Conservation (phyloP, 30 jellyfish, hydroid and myxozoan species). For the Chrysaora quinquecirrha region DNA sequence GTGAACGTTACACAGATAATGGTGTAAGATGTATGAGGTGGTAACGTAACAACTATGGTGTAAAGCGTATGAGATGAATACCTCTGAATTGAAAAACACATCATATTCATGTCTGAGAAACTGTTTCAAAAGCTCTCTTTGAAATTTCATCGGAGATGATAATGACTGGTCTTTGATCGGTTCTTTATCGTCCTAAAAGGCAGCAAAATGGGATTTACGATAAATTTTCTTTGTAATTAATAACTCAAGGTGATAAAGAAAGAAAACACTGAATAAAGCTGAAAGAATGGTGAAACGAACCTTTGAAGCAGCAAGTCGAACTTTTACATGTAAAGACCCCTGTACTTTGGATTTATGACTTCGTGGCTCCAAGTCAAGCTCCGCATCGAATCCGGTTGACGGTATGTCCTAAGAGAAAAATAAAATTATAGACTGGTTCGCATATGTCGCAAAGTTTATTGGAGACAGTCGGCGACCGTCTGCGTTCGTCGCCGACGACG, state of each 20-base stretch:
- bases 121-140: slow-evolving; percentile 62
- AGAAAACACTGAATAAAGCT: too few species aligned
- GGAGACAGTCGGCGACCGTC: too few species aligned
- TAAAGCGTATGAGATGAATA: too few species aligned
- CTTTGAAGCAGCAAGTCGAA: slow-evolving; percentile 69
- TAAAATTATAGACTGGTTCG: too few species aligned
- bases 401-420: slow-evolving; percentile 91
- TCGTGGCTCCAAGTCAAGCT: slow-evolving; percentile 74
- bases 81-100: slow-evolving; percentile 56
- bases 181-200: slow-evolving; percentile 48
- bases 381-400: slow-evolving; percentile 70
- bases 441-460: too few species aligned
- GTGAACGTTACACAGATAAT: too few species aligned
- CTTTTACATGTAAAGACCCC: slow-evolving; percentile 68
- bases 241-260: too few species aligned
- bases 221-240: too few species aligned
- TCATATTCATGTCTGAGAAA: slow-evolving; percentile 75
- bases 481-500: too few species aligned
- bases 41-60: background rate
- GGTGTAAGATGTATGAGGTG: too few species aligned
- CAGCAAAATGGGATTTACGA: too few species aligned
- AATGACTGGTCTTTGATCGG: slow-evolving; percentile 41
- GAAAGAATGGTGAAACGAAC: slow-evolving; percentile 20
- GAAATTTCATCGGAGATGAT: slow-evolving; percentile 59
- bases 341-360: slow-evolving; percentile 65